Conservation (phyloP, 2,113 vertebrate genomes). For the Mellivora capensis region DNA sequence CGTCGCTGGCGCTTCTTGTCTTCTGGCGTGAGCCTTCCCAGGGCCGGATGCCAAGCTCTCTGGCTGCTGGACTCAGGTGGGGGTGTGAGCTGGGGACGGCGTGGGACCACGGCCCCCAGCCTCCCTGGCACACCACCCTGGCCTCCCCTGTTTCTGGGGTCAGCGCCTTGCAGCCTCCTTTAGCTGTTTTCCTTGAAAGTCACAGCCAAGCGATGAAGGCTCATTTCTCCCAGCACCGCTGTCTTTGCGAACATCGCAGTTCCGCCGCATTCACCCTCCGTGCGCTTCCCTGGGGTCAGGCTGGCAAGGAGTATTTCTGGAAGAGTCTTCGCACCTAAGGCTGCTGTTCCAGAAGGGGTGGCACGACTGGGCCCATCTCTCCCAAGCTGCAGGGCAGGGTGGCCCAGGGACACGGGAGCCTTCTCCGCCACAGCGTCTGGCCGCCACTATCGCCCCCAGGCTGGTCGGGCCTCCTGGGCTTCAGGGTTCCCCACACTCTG, state of each 20-base stretch:
- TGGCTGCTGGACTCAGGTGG: background rate
- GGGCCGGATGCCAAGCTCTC: background rate
- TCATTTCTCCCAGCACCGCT: background rate
- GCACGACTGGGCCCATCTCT: fast-evolving
- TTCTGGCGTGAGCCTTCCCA: background rate
- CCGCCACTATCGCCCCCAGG: too few species aligned
- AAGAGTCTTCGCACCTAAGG: fast-evolving
- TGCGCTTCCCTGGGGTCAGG: fast-evolving
- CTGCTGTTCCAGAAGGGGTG: background rate
- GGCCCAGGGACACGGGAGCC: background rate
- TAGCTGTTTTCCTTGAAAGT: background rate
- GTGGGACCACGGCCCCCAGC: background rate
- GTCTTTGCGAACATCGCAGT: too few species aligned
- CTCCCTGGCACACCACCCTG: background rate
- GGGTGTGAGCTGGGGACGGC: background rate
- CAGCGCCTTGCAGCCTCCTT: background rate
- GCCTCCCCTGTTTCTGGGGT: background rate
- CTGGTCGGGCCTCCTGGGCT: too few species aligned
- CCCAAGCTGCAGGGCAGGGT: too few species aligned
- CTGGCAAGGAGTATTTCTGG: background rate
- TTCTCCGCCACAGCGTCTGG: fast-evolving
- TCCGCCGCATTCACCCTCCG: fast-evolving
- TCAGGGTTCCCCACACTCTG: background rate
- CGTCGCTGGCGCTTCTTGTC: background rate
- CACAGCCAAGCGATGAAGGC: fast-evolving